phyloP scores from a whole-genome alignment of 30 jellyfish, hydroid and myxozoan species.

The Aurelia sp. region DNA sequence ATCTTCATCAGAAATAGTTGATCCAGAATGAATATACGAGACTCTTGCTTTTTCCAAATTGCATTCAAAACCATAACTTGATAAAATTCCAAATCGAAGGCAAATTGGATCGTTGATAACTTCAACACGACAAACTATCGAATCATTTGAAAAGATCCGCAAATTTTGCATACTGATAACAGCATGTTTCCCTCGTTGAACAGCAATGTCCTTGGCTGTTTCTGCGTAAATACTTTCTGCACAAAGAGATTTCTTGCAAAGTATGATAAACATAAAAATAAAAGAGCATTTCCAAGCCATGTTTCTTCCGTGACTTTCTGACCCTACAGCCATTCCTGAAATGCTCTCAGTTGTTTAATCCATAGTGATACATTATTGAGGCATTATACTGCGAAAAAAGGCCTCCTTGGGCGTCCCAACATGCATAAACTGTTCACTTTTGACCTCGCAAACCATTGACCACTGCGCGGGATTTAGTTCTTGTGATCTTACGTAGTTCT shows the following conservation, averaged over 20 bases:
- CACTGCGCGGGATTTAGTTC: too few species aligned
- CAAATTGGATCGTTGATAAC: conserved; percentile 63
- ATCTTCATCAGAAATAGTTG: conserved; percentile 30
- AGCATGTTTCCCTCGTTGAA: conserved; percentile 18
- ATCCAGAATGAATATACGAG: conserved; percentile 49
- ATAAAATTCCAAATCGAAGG: conserved; percentile 61
- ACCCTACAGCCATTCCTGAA: neutral
- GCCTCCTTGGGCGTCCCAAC: too few species aligned
- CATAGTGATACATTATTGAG: too few species aligned
- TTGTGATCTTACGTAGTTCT: conserved; percentile 5
- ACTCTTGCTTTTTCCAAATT: conserved; percentile 7
- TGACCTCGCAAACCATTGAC: too few species aligned
- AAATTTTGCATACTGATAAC: conserved; percentile 4
- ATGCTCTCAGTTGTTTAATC: too few species aligned
- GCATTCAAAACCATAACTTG: conserved; percentile 18
- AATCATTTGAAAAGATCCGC: conserved; percentile 1
- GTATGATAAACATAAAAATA: neutral
- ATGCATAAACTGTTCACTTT: too few species aligned
- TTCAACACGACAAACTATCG: conserved; percentile 55
- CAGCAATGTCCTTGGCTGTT: conserved; percentile 4
- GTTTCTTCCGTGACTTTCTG: neutral
- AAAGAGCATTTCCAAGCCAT: neutral
- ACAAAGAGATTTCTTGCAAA: neutral
- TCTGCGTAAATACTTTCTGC: neutral
- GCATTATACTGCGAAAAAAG: too few species aligned